Percentiles rank a stretch among this genome's conserved stretches.
phyloP scores from a whole-genome alignment of 1,140 invertebrate species.

The Zaprionus gabonicus region DNA sequence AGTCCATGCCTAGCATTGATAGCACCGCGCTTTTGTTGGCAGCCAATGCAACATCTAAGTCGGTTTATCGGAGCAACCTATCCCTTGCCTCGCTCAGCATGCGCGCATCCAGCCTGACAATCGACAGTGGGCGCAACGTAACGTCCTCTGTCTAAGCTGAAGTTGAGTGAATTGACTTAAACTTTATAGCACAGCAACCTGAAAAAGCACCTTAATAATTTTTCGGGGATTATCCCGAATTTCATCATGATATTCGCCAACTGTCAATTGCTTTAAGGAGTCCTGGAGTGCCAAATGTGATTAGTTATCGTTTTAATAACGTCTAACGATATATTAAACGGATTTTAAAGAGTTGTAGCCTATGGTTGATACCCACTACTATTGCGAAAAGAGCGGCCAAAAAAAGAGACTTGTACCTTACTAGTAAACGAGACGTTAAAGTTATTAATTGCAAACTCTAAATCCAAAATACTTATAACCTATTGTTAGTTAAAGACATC shows the following conservation, averaged over 20 bases:
- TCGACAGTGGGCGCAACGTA: constrained; percentile 73
- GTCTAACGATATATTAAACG: neutral
- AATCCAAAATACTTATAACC: neutral
- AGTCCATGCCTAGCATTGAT: constrained; percentile 48
- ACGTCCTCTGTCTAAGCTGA: constrained; percentile 75
- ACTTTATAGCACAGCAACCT: neutral
- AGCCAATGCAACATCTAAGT: constrained; percentile 50
- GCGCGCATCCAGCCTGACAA: constrained; percentile 79
- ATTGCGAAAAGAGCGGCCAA: neutral
- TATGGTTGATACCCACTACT: neutral
- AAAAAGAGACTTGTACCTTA: neutral
- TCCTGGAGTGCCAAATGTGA: neutral
- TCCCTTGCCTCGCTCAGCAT: constrained; percentile 78
- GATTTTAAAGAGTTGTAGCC: neutral
- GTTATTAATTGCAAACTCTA: neutral
- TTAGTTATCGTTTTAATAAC: neutral
- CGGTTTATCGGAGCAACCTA: constrained; percentile 74
- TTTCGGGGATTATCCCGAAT: neutral
- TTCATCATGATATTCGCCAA: neutral
- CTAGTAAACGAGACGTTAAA: neutral
- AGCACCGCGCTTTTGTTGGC: constrained; percentile 48
- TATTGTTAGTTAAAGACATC: neutral
- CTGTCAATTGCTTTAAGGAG: neutral
- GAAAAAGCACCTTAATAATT: neutral
- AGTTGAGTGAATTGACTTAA: neutral